Evolutionary conservation across 1,140 invertebrate genomes (phyloP), one percentile per base, ranked within the genome.

Genomic region (Papilio xuthus): DNA sequence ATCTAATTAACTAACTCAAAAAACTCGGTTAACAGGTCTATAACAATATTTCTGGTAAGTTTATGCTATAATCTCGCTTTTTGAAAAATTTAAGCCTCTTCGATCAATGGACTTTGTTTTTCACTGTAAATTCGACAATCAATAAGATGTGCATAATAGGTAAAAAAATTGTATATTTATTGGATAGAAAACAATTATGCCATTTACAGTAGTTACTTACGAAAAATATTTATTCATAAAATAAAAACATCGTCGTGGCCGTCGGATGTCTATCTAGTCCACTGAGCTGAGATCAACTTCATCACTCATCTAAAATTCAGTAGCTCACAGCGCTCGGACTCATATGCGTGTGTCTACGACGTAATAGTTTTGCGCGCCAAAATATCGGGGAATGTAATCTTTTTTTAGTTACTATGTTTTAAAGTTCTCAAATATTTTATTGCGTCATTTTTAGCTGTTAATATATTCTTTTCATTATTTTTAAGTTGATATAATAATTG

Each of bases 351-450:
- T 63, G 53, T 76, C 32, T 60, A n/a, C 20, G 37, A n/a, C 32
- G 74, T 37, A 32, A 63, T n/a, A 63, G 26, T 42, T 76, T 76
- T 76, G 20, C 74, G 74, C 74, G 74, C 50, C 74, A 41, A 60
- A 60, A 76, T 50, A 75, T 76, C 74, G 74, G n/a, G 18, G 28
- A 72, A 73, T 15, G 13, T 42, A 37, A 41, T 41, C 12, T n/a
- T 75, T 74, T 71, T 75, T 15, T 10, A 53, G 1, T 20, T 10
- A 63, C n/a, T 63, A 53, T 60, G 32, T 26, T 15, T 20, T 56
- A 53, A 60, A n/a, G 47, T 60, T 41, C 20, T 76, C 15, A 74
- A 74, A 42, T 47, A 53, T 28, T 8, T 74, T 53, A 41, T 60
- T 63, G 20, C 10, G 9, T 26, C 6, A 26, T 69, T 18, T 74